These are phyloP conservation scores for Drosophila macrospina DNA, from an alignment of 2,888 invertebrate genomes.

Conservation along the genomic window DNA sequence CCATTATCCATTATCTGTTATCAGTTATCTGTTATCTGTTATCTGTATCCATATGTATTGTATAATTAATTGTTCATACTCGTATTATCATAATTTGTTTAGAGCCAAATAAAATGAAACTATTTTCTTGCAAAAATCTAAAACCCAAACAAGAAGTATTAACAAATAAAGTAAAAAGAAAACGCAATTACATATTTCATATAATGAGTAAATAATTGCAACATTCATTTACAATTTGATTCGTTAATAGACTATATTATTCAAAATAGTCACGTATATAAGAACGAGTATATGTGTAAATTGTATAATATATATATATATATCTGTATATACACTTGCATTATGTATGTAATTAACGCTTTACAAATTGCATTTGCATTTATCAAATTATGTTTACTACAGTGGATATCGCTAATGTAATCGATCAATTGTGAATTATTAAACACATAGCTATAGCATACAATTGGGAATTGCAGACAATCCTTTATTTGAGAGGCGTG, in stretches of 20 bases:
- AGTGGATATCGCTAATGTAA: constrained; percentile 47
- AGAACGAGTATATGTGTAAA: constrained; percentile 25
- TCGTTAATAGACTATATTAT: constrained; percentile 30
- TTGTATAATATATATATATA: neutral
- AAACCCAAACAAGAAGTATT: constrained; percentile 14
- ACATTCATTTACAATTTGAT: constrained; percentile 40
- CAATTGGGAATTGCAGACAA: no score
- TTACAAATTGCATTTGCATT: constrained; percentile 41
- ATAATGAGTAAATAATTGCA: constrained; percentile 44
- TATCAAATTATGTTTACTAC: constrained; percentile 48
- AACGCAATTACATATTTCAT: constrained; percentile 27
- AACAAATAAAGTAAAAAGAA: no score
- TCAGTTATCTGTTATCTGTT: no score
- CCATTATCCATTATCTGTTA: constrained; percentile 25
- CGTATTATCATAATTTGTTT: constrained; percentile 45
- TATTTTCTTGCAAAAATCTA: constrained; percentile 20
- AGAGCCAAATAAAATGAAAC: constrained; percentile 45
- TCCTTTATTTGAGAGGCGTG: no score
- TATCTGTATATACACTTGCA: constrained; percentile 24
- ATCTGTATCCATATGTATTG: constrained; percentile 42
- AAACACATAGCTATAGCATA: no score
- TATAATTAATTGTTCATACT: constrained; percentile 49
- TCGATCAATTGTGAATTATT: no score
- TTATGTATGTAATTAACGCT: constrained; percentile 59
- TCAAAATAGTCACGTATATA: constrained; percentile 46